Evolutionary conservation across 2,113 vertebrate species (phyloP).

Genomic region (Upupa epops): DNA sequence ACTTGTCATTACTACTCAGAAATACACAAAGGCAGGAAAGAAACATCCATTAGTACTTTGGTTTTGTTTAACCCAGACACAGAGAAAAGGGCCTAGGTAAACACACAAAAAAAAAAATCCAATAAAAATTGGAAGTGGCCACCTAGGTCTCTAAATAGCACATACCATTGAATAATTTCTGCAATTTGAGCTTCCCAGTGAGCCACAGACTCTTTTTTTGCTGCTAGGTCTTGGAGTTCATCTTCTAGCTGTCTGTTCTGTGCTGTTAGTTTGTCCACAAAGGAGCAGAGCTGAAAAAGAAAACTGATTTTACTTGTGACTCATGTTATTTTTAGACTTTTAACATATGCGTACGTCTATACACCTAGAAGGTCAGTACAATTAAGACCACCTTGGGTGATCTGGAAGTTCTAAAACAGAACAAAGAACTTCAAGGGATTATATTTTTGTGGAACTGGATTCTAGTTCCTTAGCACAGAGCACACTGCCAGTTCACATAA

Average conservation of each 20-base stretch:
- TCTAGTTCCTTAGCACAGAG: background rate
- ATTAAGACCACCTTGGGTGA: background rate
- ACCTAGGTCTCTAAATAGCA: background rate
- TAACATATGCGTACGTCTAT: background rate
- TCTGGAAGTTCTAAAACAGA: background rate
- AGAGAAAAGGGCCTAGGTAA: background rate
- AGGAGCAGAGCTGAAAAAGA: slow-evolving; percentile 84
- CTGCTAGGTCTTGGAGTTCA: slow-evolving; percentile 88
- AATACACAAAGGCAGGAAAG: background rate
- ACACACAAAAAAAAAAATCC: background rate
- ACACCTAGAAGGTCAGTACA: background rate
- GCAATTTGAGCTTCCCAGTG: slow-evolving; percentile 99
- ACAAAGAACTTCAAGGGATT: background rate
- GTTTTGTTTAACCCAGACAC: background rate
- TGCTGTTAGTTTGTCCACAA: slow-evolving; percentile 89
- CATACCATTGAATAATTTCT: slow-evolving; percentile 98
- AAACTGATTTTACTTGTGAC: background rate
- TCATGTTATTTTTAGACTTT: background rate
- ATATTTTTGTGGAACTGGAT: background rate
- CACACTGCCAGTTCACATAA: background rate
- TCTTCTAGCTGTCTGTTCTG: slow-evolving; percentile 94
- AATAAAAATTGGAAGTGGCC: background rate
- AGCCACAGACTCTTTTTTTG: slow-evolving; percentile 93
- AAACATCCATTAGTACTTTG: background rate
- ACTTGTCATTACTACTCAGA: background rate